Conservation (phyloP, 2,797 vertebrate species). For the Hydrocynus forskahlii region DNA sequence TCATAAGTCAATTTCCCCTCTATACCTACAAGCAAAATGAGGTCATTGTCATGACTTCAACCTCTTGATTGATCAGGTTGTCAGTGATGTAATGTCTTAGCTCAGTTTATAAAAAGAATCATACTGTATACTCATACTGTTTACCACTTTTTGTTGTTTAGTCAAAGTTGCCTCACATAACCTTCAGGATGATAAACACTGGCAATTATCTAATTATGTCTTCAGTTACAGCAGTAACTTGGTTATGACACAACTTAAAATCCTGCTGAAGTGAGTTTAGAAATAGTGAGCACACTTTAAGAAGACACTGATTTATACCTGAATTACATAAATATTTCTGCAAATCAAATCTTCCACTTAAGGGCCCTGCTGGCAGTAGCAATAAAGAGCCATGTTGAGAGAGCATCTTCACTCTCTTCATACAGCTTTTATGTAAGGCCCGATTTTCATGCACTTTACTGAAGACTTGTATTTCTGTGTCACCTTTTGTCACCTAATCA, state of each 20-base stretch:
- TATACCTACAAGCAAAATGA: conserved; percentile 1
- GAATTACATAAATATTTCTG: neutral
- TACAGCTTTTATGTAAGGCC: conserved; percentile 6
- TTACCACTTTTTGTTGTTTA: neutral
- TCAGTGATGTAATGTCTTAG: neutral
- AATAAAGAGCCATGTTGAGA: conserved; percentile 2
- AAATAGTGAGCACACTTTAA: neutral
- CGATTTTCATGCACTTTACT: neutral
- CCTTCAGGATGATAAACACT: neutral
- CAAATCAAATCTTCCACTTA: conserved; percentile 6
- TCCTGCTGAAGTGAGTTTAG: neutral
- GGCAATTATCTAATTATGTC: conserved; percentile 9
- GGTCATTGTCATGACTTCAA: conserved; percentile 1
- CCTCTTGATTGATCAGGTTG: neutral
- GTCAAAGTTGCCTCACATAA: neutral
- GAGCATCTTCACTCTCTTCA: neutral
- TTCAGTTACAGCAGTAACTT: neutral
- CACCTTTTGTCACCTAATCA: neutral
- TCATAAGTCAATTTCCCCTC: neutral
- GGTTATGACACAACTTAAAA: neutral
- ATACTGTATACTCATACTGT: neutral
- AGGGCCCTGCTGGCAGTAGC: neutral
- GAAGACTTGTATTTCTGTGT: neutral
- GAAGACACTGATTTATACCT: neutral
- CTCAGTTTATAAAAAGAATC: too few species aligned